phyloP scores from a whole-genome alignment of 2,888 invertebrate genomes.

The Empis livida region DNA sequence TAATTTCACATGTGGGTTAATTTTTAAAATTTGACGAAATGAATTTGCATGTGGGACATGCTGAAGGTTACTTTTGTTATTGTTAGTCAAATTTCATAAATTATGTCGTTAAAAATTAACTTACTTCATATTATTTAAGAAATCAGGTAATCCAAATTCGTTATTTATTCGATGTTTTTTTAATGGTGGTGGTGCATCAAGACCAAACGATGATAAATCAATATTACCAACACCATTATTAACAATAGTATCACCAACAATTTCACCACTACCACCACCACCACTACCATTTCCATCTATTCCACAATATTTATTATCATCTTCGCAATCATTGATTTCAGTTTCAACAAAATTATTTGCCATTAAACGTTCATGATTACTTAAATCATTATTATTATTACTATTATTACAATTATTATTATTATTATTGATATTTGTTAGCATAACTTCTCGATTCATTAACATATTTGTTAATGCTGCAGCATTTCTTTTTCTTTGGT shows the following conservation, averaged over 20 bases:
- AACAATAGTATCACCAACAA: constrained; percentile 4
- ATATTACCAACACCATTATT: constrained; percentile 7
- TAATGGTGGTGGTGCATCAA: not conserved
- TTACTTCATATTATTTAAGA: not conserved
- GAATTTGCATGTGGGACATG: too few relatives aligned
- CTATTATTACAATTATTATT: constrained; percentile 3
- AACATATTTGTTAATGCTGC: constrained; percentile 27
- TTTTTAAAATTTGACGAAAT: too few relatives aligned
- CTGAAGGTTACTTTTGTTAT: too few relatives aligned
- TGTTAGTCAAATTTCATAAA: too few relatives aligned
- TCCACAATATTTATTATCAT: not conserved
- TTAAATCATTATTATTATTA: constrained; percentile 1
- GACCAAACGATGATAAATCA: constrained; percentile 1
- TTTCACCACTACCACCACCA: not conserved
- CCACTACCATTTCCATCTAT: not conserved
- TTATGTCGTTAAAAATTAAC: not conserved
- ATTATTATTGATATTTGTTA: constrained; percentile 5
- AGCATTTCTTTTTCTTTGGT: constrained; percentile 30
- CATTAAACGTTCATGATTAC: constrained; percentile 27
- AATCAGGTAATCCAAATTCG: constrained; percentile 1
- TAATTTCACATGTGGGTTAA: too few relatives aligned
- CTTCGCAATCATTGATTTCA: constrained; percentile 14
- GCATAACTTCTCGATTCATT: constrained; percentile 24
- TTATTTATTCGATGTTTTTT: not conserved
- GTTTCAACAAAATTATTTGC: constrained; percentile 34